Evolutionary conservation across 2,797 vertebrate species (phyloP).

Genomic region (Acrossocheilus fasciatus): DNA sequence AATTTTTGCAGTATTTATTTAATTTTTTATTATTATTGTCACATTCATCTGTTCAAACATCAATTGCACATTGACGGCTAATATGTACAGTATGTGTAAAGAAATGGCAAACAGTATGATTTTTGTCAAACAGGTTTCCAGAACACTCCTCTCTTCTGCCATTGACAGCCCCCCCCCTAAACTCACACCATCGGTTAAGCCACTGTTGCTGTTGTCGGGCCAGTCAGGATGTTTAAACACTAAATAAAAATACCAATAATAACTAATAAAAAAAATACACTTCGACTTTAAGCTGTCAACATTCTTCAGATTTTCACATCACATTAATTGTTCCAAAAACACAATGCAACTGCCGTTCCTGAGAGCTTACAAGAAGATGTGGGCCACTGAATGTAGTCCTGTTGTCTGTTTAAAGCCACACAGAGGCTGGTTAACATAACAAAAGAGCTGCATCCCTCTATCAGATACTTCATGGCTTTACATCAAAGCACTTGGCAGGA

Average conservation of each 20-base stretch:
- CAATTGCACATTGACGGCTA: background rate
- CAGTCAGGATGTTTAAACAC: background rate
- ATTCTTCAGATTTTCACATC: background rate
- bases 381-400: constrained; percentile 22
- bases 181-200: background rate
- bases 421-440: constrained; percentile 46
- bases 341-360: constrained; percentile 1
- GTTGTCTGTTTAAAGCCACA: constrained; percentile 40
- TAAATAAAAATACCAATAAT: background rate
- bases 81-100: background rate
- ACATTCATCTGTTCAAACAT: background rate
- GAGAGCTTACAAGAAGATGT: constrained; percentile 41
- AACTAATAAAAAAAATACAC: background rate
- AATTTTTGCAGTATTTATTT: background rate
- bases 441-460: constrained; percentile 49
- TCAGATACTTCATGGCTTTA: constrained; percentile 55
- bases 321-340: constrained; percentile 13
- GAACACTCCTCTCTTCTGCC: background rate
- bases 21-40: background rate
- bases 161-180: background rate
- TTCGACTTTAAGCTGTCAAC: background rate
- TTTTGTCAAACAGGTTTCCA: background rate
- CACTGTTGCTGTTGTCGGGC: background rate
- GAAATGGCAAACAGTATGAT: background rate
- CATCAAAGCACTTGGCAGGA: constrained; percentile 53